Evolutionary conservation across 2,888 invertebrate genomes (phyloP), one percentile per base, ranked within the genome.

Genomic region (Celastrina argiolus): DNA sequence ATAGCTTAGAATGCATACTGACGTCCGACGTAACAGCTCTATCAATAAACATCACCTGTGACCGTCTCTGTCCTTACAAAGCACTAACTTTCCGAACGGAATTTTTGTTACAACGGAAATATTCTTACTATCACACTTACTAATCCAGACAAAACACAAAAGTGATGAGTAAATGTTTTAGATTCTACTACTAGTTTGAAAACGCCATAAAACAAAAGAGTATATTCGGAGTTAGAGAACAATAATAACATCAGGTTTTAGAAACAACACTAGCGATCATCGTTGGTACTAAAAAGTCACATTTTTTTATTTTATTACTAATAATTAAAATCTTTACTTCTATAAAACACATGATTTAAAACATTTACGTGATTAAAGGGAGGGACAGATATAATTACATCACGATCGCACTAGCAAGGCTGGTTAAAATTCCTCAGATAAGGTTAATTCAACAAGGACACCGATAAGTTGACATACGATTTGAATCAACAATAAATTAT

Each of bases 1-100:
- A 73, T 72, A 72, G 67, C 56, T 31, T 16, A 64, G 67, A 71
- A 39, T 64, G 56, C 51, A 34, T 39, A 51, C 51, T 26, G 12
- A 51, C 51, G 51, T 16, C 16, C 67, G 64, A 42, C 65, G 56
- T 61, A 51, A 69, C 63, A 14, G 8, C 56, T 14, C 59, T 18
- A 36, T 51, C 51, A 41, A 65, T 69, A 66, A 68, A 68, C 66
- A 63, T 63, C 56, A 67, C 68, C 36, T 36, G 18, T 26, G 14
- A 1, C 56, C 22, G 16, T 36, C 31, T 34, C 12, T 59, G 10
- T 36, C 31, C 36, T 59, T 34, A 34, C 14, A 36, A 59, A 59
- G 34, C 22, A 18, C 16, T 34, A 59, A 16, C 59, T 18, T 34
- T 16, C 31, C 36, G 18, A 45, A 18, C 18, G 10, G 45, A 18